Base-by-base conservation (phyloP, 2,888 invertebrate genomes). In the Amitus sp. region DNA sequence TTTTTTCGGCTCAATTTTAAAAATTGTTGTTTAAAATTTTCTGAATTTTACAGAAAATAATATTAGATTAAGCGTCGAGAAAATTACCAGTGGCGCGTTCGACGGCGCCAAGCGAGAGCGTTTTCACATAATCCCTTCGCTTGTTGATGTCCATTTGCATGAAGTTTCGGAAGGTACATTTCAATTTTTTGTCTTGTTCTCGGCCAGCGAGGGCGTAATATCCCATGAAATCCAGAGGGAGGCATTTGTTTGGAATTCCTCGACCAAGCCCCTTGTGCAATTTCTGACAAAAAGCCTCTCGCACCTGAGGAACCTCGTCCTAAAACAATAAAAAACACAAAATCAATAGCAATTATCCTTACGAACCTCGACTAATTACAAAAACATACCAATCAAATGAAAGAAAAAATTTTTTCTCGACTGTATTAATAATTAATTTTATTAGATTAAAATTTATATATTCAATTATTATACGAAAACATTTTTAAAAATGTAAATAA, bases 191-290 rank as follows among this genome's bases (percentile, higher is more conserved):
- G 73, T 96, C 93, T 6, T 91, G 89, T 83, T 98, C 97, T 66
- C 92, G 89, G 0, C 96, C 97, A 27, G 91, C 93, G 54, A 98
- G 84, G 28, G 93, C 93, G 84, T 98, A 96, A 83, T 94, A 94
- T 13, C 95, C 94, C 95, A 98, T 95, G 84, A 97, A 98, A 84
- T 98, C 96, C 51, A 98, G 85, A 0, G 98, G 98, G 65, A 98
- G 86, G 77, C 94, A 95, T 80, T 94, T 93, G 78, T 92, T 91
- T 2, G 95, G 94, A 68, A 95, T 88, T 63, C 94, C 93, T 83
- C 93, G 83, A 37, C 88, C 86, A 49, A 92, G 83, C 54, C 95
- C 95, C 85, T 97, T 96, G 83, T 98, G 96, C 71, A 98, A 84
- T 84, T 98, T 98, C 42, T 89, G 86, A 3, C 95, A 91, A 82